Base-by-base conservation (phyloP, 2,888 invertebrate genomes). In the Lymantria monacha region DNA sequence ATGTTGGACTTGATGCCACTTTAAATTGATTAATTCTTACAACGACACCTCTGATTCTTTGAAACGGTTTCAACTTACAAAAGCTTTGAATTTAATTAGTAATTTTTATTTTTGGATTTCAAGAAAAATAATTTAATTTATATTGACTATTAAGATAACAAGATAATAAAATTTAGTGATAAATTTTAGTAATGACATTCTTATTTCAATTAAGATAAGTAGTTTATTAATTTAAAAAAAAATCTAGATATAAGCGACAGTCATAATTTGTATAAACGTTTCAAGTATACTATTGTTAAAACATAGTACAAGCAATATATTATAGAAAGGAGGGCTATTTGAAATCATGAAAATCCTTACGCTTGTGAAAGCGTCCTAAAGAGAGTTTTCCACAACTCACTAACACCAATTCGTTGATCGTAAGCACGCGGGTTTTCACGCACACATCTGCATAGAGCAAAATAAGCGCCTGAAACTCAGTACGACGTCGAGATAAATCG, bases 381-480 rank as follows among this genome's bases (percentile, higher is more conserved):
- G 79, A 85, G 87, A 88, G 85, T 89, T 89, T 91, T 89, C 87
- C 83, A 89, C 90, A 84, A 88, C 86, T 81, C 85, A 87, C 90
- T 76, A 86, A 88, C 87, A 89, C 87, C 72, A 74, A 79, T 79
- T 76, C 83, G 67, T 60, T 53, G 75, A 65, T 70, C 80, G 86
- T 89, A 81, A 75, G 72, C 81, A 89, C 85, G 88, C 85, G 81
- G 81, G 72, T 85, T 87, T 85, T 74, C 81, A 89, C 90, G 78
- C 90, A 88, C 90, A 87, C 89, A 81, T 72, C 69, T 74, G 69
- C 70, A 76, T 72, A 56, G 66, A 76, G 79, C 81, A 81, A 85
- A 87, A 87, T 85, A 87, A 87, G 82, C 88, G 81, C 71, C 87
- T 85, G 88, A 88, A 89, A 85, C 64, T 77, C 61, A 57, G 56